These are phyloP conservation scores for Ciconia nigra DNA, from an alignment of 2,797 vertebrate species.

Conservation along the genomic window DNA sequence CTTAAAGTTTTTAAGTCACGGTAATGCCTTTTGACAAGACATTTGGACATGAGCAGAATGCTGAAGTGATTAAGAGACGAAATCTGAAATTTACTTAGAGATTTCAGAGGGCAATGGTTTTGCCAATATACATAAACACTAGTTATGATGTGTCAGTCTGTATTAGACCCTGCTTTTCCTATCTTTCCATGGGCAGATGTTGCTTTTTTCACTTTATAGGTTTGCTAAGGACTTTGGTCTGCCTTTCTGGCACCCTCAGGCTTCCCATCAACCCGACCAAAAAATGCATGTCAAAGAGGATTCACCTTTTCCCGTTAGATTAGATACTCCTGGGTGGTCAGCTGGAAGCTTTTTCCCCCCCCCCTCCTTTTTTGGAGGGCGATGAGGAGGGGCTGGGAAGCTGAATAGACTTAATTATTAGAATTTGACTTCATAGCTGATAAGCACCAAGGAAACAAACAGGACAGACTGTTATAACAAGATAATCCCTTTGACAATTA, in stretches of 20 bases:
- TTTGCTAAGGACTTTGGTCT: conserved; percentile 25
- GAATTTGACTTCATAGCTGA: not conserved
- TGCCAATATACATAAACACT: conserved; percentile 39
- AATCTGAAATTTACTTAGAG: conserved; percentile 37
- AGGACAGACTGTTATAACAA: not conserved
- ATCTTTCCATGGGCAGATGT: conserved; percentile 45
- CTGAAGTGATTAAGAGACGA: conserved; percentile 23
- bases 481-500: not conserved
- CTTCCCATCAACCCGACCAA: conserved; percentile 14
- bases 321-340: conserved; percentile 16
- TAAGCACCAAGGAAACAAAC: not conserved
- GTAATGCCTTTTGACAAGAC: conserved; percentile 27
- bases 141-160: conserved; percentile 52
- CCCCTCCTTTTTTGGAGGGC: too few species aligned
- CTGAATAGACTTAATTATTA: not conserved
- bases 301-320: conserved; percentile 55
- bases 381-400: not conserved
- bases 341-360: not conserved
- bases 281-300: conserved; percentile 23
- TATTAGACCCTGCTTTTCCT: conserved; percentile 24
- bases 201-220: conserved; percentile 6
- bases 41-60: not conserved
- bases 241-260: conserved; percentile 26
- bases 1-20: not conserved
- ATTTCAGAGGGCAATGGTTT: not conserved